Conservation (phyloP, 2,113 vertebrate genomes). For the Nesoenas mayeri region DNA sequence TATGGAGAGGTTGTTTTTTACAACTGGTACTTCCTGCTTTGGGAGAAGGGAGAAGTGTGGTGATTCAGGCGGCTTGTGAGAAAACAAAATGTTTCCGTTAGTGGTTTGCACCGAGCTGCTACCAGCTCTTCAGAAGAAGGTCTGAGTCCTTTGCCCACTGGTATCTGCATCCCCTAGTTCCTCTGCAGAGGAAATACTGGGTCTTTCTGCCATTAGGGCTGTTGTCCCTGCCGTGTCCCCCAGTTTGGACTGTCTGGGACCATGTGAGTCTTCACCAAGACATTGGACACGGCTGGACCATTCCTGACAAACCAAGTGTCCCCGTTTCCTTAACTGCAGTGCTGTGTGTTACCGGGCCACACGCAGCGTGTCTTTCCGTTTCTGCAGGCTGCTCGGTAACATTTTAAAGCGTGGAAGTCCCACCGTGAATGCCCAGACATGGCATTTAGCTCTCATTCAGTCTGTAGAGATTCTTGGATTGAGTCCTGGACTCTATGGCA, state of each 20-base stretch:
- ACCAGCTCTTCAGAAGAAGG: neutral
- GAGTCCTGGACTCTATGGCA: conserved; percentile 24
- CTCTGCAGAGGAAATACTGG: neutral
- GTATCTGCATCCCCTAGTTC: neutral
- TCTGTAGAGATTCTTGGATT: neutral
- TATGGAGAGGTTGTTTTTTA: neutral
- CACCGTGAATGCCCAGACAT: neutral
- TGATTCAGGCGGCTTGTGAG: neutral
- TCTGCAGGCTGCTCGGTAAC: neutral
- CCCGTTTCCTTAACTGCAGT: neutral
- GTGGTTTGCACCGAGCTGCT: neutral
- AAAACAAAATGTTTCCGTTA: neutral
- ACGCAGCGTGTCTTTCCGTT: neutral
- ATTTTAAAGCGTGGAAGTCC: neutral
- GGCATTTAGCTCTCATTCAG: conserved; percentile 1
- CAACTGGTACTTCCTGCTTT: neutral
- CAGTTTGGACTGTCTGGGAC: neutral
- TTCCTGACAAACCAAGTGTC: neutral
- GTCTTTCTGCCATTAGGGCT: neutral
- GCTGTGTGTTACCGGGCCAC: fast-evolving
- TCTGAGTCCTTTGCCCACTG: neutral
- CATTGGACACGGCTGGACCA: neutral
- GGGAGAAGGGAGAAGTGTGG: neutral
- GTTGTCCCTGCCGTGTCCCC: neutral
- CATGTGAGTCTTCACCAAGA: neutral